These are phyloP conservation scores for Thunnus maccoyii DNA, from an alignment of 2,113 vertebrate species.

Conservation along the genomic window DNA sequence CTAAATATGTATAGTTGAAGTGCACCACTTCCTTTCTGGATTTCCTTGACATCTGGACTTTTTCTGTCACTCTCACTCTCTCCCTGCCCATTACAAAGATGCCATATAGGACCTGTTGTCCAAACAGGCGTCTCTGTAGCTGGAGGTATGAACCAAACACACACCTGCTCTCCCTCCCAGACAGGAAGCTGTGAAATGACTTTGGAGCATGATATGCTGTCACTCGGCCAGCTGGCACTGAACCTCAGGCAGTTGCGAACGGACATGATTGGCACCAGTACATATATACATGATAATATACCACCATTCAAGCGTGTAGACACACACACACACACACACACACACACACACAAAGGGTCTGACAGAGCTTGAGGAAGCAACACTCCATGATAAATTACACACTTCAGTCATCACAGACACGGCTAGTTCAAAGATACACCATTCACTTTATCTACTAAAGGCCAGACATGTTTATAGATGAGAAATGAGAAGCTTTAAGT, in stretches of 20 bases:
- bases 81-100: constrained; percentile 16
- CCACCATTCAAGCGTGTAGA: neutral
- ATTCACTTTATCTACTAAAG: constrained; percentile 7
- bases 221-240: constrained; percentile 66
- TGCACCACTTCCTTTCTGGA: too few species aligned
- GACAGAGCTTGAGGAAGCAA: too few species aligned
- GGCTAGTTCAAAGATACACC: neutral
- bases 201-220: constrained; percentile 51
- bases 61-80: neutral
- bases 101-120: constrained; percentile 16
- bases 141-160: constrained; percentile 57
- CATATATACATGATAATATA: constrained; percentile 44
- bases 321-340: constrained; percentile 12
- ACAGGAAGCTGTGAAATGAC: constrained; percentile 64
- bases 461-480: constrained; percentile 13
- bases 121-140: constrained; percentile 46
- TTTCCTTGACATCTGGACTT: neutral
- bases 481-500: constrained; percentile 5
- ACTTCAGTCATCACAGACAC: neutral
- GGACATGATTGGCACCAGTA: constrained; percentile 53
- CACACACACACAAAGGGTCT: too few species aligned
- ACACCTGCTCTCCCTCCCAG: constrained; percentile 70
- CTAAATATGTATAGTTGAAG: neutral
- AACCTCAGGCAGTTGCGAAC: constrained; percentile 49
- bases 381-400: constrained; percentile 3